These are phyloP conservation scores for Carcharodon carcharias DNA, from an alignment of 2,797 vertebrate species.

Conservation along the genomic window DNA sequence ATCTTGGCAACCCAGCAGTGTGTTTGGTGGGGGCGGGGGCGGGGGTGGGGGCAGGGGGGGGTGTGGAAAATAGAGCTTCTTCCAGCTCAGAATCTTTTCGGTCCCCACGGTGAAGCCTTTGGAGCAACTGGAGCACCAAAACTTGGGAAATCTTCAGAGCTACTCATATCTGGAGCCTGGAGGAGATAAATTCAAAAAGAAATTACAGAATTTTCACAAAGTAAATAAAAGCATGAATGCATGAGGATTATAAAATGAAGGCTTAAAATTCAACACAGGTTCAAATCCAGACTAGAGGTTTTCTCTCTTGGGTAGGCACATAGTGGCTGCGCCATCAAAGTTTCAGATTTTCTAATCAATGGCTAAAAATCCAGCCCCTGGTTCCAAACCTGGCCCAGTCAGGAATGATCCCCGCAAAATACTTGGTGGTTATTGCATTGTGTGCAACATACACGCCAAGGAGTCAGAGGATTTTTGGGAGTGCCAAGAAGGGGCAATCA, in stretches of 20 bases:
- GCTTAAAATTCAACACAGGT: neutral
- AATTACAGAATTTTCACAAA: neutral
- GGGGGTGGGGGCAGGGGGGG: slow-evolving; percentile 36
- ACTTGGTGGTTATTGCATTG: neutral
- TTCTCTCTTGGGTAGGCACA: neutral
- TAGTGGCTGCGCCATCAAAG: neutral
- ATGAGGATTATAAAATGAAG: neutral
- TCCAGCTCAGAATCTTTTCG: slow-evolving; percentile 85
- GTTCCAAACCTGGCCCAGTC: neutral
- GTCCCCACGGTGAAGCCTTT: slow-evolving; percentile 91
- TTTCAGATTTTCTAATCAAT: neutral
- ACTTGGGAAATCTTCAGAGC: slow-evolving; percentile 96
- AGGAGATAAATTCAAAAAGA: slow-evolving; percentile 33
- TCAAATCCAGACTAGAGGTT: neutral
- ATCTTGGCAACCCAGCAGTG: slow-evolving; percentile 49
- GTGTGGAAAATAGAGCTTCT: slow-evolving; percentile 44
- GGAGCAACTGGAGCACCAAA: slow-evolving; percentile 89
- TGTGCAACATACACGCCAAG: neutral
- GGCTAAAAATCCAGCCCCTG: neutral
- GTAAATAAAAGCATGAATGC: neutral
- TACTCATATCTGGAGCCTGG: slow-evolving; percentile 97
- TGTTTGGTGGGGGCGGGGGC: slow-evolving; percentile 32
- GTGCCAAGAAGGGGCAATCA: neutral
- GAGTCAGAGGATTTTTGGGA: neutral
- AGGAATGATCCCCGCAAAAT: neutral